Conservation (phyloP, 2,888 invertebrate genomes). For the Nephrotoma guestfalica region DNA sequence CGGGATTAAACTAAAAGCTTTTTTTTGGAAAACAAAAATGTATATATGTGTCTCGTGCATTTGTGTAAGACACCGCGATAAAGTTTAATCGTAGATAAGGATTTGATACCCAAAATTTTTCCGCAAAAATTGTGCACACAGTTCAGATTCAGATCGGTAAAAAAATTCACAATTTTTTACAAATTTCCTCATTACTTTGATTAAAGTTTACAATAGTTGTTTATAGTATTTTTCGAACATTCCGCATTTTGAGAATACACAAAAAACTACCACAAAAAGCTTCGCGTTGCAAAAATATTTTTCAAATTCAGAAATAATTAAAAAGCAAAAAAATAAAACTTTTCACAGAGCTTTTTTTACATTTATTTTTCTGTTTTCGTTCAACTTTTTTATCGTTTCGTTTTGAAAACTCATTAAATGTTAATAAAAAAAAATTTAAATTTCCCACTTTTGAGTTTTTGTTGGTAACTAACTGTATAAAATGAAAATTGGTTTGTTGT, state of each 20-base stretch:
- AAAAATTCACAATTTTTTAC: neutral
- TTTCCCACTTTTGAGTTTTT: neutral
- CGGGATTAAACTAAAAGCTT: neutral
- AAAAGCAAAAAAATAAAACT: neutral
- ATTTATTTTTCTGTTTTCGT: neutral
- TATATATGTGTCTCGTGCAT: neutral
- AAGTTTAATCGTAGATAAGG: neutral
- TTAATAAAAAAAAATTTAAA: neutral
- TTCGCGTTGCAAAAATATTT: neutral
- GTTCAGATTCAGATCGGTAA: neutral
- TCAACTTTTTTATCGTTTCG: neutral
- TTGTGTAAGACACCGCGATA: neutral
- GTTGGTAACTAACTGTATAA: neutral
- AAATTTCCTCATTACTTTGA: neutral
- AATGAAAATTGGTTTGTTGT: neutral
- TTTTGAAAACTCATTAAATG: neutral
- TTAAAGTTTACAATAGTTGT: neutral
- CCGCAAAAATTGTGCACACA: neutral
- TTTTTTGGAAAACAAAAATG: neutral
- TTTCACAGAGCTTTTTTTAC: neutral
- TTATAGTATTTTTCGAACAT: no score
- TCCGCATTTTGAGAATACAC: neutral
- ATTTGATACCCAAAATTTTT: neutral
- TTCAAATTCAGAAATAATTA: neutral
- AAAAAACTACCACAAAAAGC: neutral